Percentiles rank a stretch among this genome's conserved stretches.
These are phyloP conservation scores for Thera britannica DNA, from an alignment of 2,888 invertebrate genomes.

Conservation along the genomic window DNA sequence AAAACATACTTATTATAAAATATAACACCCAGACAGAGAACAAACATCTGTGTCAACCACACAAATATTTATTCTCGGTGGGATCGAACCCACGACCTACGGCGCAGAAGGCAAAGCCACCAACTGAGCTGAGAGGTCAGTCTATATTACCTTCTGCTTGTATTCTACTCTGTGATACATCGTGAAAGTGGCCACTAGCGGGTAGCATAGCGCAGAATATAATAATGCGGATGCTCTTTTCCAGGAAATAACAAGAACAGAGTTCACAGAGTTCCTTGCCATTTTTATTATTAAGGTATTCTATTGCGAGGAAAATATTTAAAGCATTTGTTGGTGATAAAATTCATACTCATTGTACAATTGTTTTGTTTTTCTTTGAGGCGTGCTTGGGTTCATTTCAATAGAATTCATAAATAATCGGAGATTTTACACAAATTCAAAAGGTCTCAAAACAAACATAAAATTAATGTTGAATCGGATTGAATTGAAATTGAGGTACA, in stretches of 20 bases:
- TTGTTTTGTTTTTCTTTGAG: slow-evolving; percentile 14
- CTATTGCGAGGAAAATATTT: slow-evolving; percentile 5
- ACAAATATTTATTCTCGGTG: no score
- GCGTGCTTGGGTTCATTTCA: background rate
- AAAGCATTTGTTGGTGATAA: slow-evolving; percentile 6
- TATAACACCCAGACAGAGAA: no score
- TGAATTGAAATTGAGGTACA: background rate
- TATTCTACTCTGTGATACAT: slow-evolving; percentile 9
- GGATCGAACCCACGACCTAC: no score
- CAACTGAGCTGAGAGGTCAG: no score
- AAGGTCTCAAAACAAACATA: slow-evolving; percentile 1
- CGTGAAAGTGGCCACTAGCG: background rate
- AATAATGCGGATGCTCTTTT: slow-evolving; percentile 22
- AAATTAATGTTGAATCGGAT: background rate
- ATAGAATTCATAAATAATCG: slow-evolving; percentile 1
- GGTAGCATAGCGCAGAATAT: slow-evolving; percentile 29
- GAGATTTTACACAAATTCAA: slow-evolving; percentile 5
- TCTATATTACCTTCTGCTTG: slow-evolving; percentile 2
- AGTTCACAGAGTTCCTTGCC: background rate
- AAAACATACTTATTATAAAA: no score
- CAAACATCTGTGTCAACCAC: no score
- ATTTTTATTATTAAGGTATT: slow-evolving; percentile 1
- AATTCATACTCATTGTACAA: slow-evolving; percentile 2
- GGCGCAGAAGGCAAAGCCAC: no score
- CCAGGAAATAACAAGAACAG: slow-evolving; percentile 31